Evolutionary conservation across 2,797 vertebrate genomes (phyloP).

Genomic region (Podargus strigoides): DNA sequence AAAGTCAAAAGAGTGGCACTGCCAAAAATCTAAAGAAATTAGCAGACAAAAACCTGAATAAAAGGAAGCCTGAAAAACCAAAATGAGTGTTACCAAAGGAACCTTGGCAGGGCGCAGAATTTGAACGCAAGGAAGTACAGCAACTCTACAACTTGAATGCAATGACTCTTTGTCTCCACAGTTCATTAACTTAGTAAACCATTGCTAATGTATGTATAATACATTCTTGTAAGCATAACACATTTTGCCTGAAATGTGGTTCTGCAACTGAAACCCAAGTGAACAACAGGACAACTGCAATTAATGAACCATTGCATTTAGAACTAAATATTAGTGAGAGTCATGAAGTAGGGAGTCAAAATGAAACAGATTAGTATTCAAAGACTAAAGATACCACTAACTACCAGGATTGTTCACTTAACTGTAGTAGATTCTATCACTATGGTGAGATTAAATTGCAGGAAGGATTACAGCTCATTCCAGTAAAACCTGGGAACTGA

Average conservation of each 20-base stretch:
- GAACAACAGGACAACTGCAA: slow-evolving; percentile 28
- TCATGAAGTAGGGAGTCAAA: background rate
- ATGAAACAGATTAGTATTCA: slow-evolving; percentile 11
- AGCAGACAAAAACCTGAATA: background rate
- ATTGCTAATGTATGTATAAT: slow-evolving; percentile 60
- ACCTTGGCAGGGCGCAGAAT: background rate
- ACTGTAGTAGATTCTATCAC: background rate
- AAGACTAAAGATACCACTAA: background rate
- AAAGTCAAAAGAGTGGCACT: background rate
- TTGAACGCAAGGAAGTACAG: background rate
- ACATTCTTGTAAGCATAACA: slow-evolving; percentile 59
- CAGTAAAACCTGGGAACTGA: background rate
- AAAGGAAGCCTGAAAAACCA: background rate
- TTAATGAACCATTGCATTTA: slow-evolving; percentile 1
- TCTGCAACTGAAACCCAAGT: slow-evolving; percentile 49
- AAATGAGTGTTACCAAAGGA: background rate
- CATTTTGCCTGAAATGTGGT: slow-evolving; percentile 62
- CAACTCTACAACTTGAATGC: background rate
- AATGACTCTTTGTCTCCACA: slow-evolving; percentile 52
- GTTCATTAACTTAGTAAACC: slow-evolving; percentile 70
- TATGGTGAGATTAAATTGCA: background rate
- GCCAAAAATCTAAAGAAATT: background rate
- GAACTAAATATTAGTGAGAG: background rate
- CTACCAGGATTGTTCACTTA: background rate
- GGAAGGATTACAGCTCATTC: background rate